phyloP scores from a whole-genome alignment of 1,140 invertebrate species.

The Eufriesea mexicana region DNA sequence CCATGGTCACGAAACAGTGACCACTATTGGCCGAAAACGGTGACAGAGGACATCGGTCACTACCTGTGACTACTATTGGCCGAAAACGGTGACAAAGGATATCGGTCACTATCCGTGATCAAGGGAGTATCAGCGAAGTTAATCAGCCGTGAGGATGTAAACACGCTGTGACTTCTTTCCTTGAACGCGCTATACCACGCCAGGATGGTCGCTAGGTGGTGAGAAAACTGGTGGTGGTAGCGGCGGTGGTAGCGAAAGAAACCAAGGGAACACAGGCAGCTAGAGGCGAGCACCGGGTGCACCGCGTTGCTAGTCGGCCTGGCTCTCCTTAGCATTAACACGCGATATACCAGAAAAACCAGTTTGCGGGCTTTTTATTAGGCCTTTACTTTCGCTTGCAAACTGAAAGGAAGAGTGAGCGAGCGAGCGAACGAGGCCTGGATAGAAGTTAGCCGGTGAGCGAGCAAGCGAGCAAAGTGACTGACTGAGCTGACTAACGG shows the following conservation, averaged over 20 bases:
- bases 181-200: too few species aligned
- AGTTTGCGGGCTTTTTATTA: constrained; percentile 77
- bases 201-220: neutral
- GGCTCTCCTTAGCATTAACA: constrained; percentile 74
- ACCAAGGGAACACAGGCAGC: constrained; percentile 38
- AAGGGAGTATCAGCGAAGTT: too few species aligned
- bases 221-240: neutral
- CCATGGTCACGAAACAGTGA: too few species aligned
- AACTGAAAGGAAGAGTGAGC: constrained; percentile 78
- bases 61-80: too few species aligned
- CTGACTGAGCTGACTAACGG: constrained; percentile 69
- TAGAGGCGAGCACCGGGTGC: constrained; percentile 38
- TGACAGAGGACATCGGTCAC: too few species aligned
- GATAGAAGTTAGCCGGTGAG: constrained; percentile 12
- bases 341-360: constrained; percentile 79
- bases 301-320: constrained; percentile 48
- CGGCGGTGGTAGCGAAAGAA: constrained; percentile 43
- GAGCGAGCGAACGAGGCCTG: constrained; percentile 61
- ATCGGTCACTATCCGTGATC: too few species aligned
- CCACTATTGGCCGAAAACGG: too few species aligned
- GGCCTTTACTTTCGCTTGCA: constrained; percentile 78
- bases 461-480: constrained; percentile 60
- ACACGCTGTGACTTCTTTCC: too few species aligned
- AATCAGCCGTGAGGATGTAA: too few species aligned
- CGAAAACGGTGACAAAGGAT: too few species aligned